A percentile compares a stretch with the other conserved stretches of the same genome.
phyloP scores from a whole-genome alignment of 2,888 invertebrate species.

The Lithodes maja region DNA sequence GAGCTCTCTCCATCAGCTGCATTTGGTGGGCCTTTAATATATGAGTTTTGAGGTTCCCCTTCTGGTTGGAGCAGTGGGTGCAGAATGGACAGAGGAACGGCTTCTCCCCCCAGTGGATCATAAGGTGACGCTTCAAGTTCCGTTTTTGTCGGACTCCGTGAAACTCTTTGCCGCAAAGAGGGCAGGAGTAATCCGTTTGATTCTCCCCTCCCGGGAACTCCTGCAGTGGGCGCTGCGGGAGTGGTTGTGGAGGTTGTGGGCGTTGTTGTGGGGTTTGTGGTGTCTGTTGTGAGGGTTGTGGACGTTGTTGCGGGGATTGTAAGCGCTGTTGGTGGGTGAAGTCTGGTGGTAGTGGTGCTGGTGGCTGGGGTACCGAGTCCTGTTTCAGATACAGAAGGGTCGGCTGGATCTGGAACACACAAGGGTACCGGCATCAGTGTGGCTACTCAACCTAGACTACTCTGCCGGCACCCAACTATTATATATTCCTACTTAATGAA shows the following conservation, averaged over 20 bases:
- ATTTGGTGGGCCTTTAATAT: conserved; percentile 49
- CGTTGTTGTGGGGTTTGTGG: not conserved
- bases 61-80: conserved; percentile 58
- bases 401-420: conserved; percentile 65
- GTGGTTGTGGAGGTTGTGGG: not conserved
- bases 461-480: conserved; percentile 1
- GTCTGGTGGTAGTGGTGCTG: conserved; percentile 13
- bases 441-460: not conserved
- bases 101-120: conserved; percentile 62
- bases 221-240: not conserved
- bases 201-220: conserved; percentile 2
- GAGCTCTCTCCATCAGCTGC: not conserved
- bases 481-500: too few species aligned
- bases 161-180: conserved; percentile 52
- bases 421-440: conserved; percentile 62
- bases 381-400: conserved; percentile 56
- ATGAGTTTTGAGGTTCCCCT: conserved; percentile 68
- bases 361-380: conserved; percentile 41
- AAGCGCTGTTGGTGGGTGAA: too few species aligned
- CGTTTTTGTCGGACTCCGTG: conserved; percentile 63
- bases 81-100: conserved; percentile 64
- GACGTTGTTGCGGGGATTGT: too few species aligned
- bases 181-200: conserved; percentile 28
- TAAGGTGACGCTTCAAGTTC: conserved; percentile 66
- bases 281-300: too few species aligned